phyloP scores from a whole-genome alignment of 2,113 vertebrate species.

The Thymallus thymallus region DNA sequence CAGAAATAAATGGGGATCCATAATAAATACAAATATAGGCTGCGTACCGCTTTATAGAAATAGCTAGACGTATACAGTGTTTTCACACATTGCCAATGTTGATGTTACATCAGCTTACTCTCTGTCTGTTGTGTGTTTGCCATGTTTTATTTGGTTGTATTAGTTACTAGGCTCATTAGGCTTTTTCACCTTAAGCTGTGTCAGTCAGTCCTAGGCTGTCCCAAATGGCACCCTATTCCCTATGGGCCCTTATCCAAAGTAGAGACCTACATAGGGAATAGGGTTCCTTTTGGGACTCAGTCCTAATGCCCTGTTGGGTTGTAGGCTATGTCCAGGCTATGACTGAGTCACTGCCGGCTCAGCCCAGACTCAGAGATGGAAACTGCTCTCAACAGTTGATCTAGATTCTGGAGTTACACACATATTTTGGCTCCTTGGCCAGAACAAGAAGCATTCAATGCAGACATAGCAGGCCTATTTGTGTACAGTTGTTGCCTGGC shows the following conservation, averaged over 20 bases:
- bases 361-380: constrained; percentile 43
- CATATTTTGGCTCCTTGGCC: constrained; percentile 31
- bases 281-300: too few species aligned
- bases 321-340: constrained; percentile 23
- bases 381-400: constrained; percentile 59
- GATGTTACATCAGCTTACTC: background rate
- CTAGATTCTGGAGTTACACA: constrained; percentile 52
- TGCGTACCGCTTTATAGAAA: too few species aligned
- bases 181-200: constrained; percentile 41
- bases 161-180: constrained; percentile 1
- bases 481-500: background rate
- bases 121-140: constrained; percentile 22
- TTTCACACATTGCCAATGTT: too few species aligned
- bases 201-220: constrained; percentile 43
- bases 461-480: background rate
- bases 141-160: constrained; percentile 34
- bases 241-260: too few species aligned
- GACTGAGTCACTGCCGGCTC: constrained; percentile 57
- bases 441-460: background rate
- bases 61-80: too few species aligned
- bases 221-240: too few species aligned
- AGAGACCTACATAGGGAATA: too few species aligned
- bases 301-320: constrained; percentile 8
- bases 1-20: too few species aligned
- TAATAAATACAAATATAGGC: too few species aligned